Evolutionary conservation across 1,140 invertebrate species (phyloP).

Genomic region (Episyrphus balteatus): DNA sequence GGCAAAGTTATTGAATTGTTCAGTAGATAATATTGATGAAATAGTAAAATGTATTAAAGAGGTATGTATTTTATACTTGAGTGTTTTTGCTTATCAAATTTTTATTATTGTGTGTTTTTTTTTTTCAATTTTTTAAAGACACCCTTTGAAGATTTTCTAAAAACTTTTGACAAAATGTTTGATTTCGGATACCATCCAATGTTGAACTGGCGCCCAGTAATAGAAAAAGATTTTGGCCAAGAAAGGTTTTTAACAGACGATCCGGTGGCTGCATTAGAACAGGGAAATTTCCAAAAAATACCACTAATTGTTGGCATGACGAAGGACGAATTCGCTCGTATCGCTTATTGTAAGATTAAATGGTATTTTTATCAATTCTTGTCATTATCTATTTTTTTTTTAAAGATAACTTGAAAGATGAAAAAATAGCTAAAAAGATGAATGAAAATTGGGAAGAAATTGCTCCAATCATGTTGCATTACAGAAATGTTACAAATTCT

Average conservation of each 20-base stretch:
- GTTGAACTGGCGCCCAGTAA: slow-evolving; percentile 46
- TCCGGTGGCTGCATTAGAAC: slow-evolving; percentile 40
- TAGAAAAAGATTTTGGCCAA: slow-evolving; percentile 51
- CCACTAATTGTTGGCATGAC: slow-evolving; percentile 49
- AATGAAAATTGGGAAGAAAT: not conserved
- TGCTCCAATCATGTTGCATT: slow-evolving; percentile 39
- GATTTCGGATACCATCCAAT: slow-evolving; percentile 38
- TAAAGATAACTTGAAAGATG: not conserved
- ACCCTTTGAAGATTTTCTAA: slow-evolving; percentile 38
- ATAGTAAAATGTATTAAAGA: slow-evolving; percentile 50
- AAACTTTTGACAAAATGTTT: slow-evolving; percentile 33
- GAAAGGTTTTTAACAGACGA: slow-evolving; percentile 48
- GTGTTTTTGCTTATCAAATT: too few relatives aligned
- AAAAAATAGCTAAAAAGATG: not conserved
- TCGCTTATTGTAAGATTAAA: slow-evolving; percentile 23
- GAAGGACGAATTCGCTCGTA: slow-evolving; percentile 45
- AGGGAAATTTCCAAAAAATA: slow-evolving; percentile 44
- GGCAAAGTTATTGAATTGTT: slow-evolving; percentile 51
- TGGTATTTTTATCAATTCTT: slow-evolving; percentile 36
- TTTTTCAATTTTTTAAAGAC: not conserved
- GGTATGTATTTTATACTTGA: slow-evolving; percentile 15
- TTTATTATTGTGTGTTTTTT: too few relatives aligned
- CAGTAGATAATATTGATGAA: slow-evolving; percentile 40
- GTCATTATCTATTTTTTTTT: not conserved
- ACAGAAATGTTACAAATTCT: slow-evolving; percentile 34